These are phyloP conservation scores for Erannis defoliaria DNA, from an alignment of 2,888 invertebrate species.

Conservation along the genomic window DNA sequence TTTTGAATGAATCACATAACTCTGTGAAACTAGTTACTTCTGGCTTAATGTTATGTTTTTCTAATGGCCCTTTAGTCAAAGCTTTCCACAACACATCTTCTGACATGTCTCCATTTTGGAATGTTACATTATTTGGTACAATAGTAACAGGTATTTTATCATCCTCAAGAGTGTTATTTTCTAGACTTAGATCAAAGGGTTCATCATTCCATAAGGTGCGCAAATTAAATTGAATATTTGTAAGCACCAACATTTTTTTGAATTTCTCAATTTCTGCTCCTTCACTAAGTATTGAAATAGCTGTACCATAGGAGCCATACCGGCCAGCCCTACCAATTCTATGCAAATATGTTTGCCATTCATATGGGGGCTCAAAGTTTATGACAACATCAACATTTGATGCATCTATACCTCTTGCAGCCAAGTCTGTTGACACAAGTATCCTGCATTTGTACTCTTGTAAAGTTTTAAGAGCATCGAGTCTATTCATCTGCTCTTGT, in stretches of 20 bases:
- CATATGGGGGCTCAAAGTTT: constrained; percentile 94
- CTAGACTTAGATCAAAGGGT: constrained; percentile 32
- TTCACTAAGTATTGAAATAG: constrained; percentile 90
- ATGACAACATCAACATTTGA: constrained; percentile 97
- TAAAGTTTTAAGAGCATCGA: constrained; percentile 91
- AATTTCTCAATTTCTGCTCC: constrained; percentile 88
- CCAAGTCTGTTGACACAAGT: constrained; percentile 95
- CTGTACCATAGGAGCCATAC: constrained; percentile 94
- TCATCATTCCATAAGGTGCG: constrained; percentile 63
- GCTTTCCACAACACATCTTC: constrained; percentile 54
- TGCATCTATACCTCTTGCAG: constrained; percentile 97
- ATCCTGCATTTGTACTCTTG: constrained; percentile 94
- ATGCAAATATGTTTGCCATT: constrained; percentile 95
- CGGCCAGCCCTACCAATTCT: constrained; percentile 98
- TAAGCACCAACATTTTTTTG: constrained; percentile 83
- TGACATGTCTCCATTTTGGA: constrained; percentile 18
- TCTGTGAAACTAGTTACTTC: constrained; percentile 51
- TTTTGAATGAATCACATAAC: constrained; percentile 56
- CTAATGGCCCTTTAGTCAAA: constrained; percentile 42
- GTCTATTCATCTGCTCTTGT: constrained; percentile 92
- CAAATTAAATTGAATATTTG: constrained; percentile 75
- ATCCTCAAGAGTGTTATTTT: constrained; percentile 9
- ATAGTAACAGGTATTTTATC: constrained; percentile 9
- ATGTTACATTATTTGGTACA: not conserved
- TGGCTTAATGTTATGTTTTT: constrained; percentile 23